Conservation (phyloP, 1,140 invertebrate species). For the Plectrocnemia conspersa region DNA sequence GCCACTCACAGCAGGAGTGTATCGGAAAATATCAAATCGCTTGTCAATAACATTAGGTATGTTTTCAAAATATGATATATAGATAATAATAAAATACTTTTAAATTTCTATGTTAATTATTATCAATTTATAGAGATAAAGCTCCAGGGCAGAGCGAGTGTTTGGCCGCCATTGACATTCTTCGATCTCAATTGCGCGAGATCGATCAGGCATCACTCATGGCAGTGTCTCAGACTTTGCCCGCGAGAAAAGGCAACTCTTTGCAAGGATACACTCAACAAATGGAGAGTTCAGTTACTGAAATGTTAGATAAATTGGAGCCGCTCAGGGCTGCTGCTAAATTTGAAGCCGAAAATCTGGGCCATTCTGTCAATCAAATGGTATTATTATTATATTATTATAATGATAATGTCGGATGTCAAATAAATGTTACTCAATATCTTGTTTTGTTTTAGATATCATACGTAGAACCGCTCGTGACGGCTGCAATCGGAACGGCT, state of each 20-base stretch:
- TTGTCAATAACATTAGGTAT: constrained; percentile 83
- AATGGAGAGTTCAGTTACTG: constrained; percentile 66
- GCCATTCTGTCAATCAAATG: constrained; percentile 80
- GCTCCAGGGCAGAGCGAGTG: constrained; percentile 95
- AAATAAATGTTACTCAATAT: background rate
- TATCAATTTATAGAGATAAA: constrained; percentile 83
- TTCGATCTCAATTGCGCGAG: constrained; percentile 71
- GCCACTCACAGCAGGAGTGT: constrained; percentile 92
- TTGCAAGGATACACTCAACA: constrained; percentile 78
- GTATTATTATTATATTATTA: constrained; percentile 48
- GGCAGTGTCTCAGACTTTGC: constrained; percentile 78
- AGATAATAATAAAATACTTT: too few species aligned
- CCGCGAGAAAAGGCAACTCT: constrained; percentile 68
- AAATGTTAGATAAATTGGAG: constrained; percentile 76
- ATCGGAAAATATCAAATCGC: constrained; percentile 91
- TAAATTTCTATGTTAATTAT: too few species aligned
- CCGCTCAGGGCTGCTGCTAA: constrained; percentile 77
- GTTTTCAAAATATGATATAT: constrained; percentile 23
- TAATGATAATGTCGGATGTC: background rate
- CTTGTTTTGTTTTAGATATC: constrained; percentile 31
- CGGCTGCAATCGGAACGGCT: constrained; percentile 78
- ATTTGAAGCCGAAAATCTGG: constrained; percentile 88
- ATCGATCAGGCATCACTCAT: constrained; percentile 84
- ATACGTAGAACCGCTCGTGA: constrained; percentile 81
- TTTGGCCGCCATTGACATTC: constrained; percentile 73